phyloP scores from a whole-genome alignment of 2,797 vertebrate species.

The Anabacerthia variegaticeps region DNA sequence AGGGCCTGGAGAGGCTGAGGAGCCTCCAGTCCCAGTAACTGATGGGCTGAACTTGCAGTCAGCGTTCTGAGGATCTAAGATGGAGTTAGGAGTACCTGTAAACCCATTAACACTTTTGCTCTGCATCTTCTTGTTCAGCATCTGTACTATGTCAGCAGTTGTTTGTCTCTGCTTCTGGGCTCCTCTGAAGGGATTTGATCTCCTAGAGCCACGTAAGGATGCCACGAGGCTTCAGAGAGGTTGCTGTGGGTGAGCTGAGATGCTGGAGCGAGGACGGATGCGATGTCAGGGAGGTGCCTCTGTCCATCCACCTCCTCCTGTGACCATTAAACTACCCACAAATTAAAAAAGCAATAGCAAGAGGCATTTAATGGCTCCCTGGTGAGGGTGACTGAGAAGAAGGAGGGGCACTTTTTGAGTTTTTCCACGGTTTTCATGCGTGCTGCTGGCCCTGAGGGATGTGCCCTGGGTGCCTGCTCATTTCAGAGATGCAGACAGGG shows the following conservation, averaged over 20 bases:
- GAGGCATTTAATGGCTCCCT: background rate
- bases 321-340: background rate
- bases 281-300: background rate
- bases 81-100: background rate
- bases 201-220: background rate
- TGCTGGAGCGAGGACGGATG: accelerated
- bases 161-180: background rate
- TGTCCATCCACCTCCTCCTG: background rate
- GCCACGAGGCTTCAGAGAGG: background rate
- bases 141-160: background rate
- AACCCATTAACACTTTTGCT: background rate
- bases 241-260: background rate
- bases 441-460: background rate
- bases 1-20: background rate
- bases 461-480: constrained; percentile 20
- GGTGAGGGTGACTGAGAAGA: background rate
- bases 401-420: background rate
- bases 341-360: constrained; percentile 2
- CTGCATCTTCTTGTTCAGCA: background rate
- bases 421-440: background rate
- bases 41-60: background rate
- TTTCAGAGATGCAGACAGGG: background rate
- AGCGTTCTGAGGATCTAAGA: background rate
- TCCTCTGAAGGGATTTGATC: background rate
- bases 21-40: background rate